Percentiles rank a stretch among this genome's conserved stretches.
phyloP scores from a whole-genome alignment of 2,888 invertebrate genomes.

The Eucriotettix oculatus region DNA sequence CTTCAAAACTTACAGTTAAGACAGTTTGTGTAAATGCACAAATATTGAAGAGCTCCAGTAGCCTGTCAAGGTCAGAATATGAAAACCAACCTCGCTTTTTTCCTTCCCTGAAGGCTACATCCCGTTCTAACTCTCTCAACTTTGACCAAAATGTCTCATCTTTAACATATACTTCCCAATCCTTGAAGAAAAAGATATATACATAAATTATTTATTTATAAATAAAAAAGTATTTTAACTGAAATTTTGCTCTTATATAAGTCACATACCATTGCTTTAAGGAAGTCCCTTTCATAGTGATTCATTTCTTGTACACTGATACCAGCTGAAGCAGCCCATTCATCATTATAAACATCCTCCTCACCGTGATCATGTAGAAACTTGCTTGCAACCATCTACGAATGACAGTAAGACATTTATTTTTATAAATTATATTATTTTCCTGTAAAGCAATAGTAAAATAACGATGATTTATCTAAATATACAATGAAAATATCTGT shows the following conservation, averaged over 20 bases:
- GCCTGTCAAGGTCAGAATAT: conserved; percentile 54
- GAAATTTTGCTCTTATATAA: neutral
- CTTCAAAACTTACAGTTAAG: conserved; percentile 26
- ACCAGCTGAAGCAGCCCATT: conserved; percentile 82
- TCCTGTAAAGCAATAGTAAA: neutral
- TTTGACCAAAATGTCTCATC: conserved; percentile 58
- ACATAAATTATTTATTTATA: conserved; percentile 4
- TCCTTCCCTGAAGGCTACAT: conserved; percentile 58
- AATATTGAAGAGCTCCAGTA: conserved; percentile 31
- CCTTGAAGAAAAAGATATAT: too few species aligned
- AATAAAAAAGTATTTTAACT: neutral
- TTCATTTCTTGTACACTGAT: conserved; percentile 58
- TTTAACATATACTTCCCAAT: conserved; percentile 75
- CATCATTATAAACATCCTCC: conserved; percentile 75
- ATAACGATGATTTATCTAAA: neutral
- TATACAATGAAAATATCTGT: too few species aligned
- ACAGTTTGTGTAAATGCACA: conserved; percentile 32
- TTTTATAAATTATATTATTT: neutral
- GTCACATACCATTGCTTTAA: conserved; percentile 68
- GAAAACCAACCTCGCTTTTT: conserved; percentile 62
- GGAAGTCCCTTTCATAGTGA: conserved; percentile 70
- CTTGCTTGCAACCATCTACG: conserved; percentile 90
- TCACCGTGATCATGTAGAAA: conserved; percentile 87
- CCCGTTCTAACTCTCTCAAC: conserved; percentile 48
- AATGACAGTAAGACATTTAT: neutral